A percentile compares a stretch with the other conserved stretches of the same genome.
phyloP scores from a whole-genome alignment of 2,797 vertebrate species.

The Danio kyathit region DNA sequence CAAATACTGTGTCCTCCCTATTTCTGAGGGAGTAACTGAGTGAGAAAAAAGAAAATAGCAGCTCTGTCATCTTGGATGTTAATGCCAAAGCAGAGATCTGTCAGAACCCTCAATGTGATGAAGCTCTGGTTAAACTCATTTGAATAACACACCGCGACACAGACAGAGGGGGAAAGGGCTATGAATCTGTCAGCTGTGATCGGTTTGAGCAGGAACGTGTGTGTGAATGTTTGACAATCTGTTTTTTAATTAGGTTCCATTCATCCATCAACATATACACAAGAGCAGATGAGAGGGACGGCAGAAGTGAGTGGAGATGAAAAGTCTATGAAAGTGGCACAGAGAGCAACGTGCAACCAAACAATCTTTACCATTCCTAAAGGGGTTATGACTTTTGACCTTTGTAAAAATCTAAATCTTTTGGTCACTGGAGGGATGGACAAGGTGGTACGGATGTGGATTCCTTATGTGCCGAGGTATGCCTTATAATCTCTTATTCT shows the following conservation, averaged over 20 bases:
- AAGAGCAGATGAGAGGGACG: slow-evolving; percentile 76
- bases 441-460: slow-evolving; percentile 79
- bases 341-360: slow-evolving; percentile 71
- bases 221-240: slow-evolving; percentile 26
- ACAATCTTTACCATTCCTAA: slow-evolving; percentile 72
- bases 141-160: slow-evolving; percentile 57
- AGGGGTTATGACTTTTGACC: slow-evolving; percentile 79
- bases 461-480: slow-evolving; percentile 76
- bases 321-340: slow-evolving; percentile 69
- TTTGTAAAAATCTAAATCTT: slow-evolving; percentile 75
- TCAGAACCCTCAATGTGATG: slow-evolving; percentile 58
- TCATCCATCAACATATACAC: slow-evolving; percentile 70
- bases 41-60: slow-evolving; percentile 23
- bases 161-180: slow-evolving; percentile 59
- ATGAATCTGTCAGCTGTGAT: slow-evolving; percentile 67
- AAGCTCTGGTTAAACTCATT: slow-evolving; percentile 57
- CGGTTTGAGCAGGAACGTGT: slow-evolving; percentile 32
- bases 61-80: slow-evolving; percentile 46
- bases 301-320: slow-evolving; percentile 69
- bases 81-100: slow-evolving; percentile 44
- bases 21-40: slow-evolving; percentile 16
- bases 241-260: slow-evolving; percentile 70
- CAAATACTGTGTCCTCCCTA: slow-evolving; percentile 13
- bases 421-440: slow-evolving; percentile 81
- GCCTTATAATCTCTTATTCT: slow-evolving; percentile 15